phyloP scores from a whole-genome alignment of 1,140 invertebrate genomes.

The Bombus consobrinus region DNA sequence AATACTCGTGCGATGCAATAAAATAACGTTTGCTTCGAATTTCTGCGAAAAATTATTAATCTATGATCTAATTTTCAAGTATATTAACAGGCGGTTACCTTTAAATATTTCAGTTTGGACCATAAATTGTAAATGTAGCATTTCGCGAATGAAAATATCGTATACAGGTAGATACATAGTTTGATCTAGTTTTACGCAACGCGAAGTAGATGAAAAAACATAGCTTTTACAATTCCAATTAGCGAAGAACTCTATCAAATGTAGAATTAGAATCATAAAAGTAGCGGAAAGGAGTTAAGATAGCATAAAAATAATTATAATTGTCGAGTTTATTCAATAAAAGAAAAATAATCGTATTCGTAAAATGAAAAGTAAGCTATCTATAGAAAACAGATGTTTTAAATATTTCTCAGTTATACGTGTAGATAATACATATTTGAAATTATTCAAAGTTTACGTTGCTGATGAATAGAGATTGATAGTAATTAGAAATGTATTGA shows the following conservation, averaged over 20 bases:
- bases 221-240: not conserved
- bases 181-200: not conserved
- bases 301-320: not conserved
- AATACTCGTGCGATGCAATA: slow-evolving; percentile 40
- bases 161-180: not conserved
- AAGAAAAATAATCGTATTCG: not conserved
- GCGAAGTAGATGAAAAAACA: not conserved
- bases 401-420: not conserved
- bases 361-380: no score
- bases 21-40: not conserved
- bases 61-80: not conserved
- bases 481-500: not conserved
- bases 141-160: not conserved
- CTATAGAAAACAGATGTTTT: not conserved
- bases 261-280: not conserved
- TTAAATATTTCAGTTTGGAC: not conserved
- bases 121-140: not conserved
- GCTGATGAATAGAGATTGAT: not conserved
- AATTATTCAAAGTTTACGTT: not conserved
- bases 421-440: not conserved
- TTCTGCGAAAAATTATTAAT: not conserved
- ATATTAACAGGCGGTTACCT: not conserved
- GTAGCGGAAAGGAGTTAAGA: not conserved
- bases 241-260: not conserved
- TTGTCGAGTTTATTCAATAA: not conserved